phyloP scores from a whole-genome alignment of 2,113 vertebrate species.

The Pedionomus torquatus region DNA sequence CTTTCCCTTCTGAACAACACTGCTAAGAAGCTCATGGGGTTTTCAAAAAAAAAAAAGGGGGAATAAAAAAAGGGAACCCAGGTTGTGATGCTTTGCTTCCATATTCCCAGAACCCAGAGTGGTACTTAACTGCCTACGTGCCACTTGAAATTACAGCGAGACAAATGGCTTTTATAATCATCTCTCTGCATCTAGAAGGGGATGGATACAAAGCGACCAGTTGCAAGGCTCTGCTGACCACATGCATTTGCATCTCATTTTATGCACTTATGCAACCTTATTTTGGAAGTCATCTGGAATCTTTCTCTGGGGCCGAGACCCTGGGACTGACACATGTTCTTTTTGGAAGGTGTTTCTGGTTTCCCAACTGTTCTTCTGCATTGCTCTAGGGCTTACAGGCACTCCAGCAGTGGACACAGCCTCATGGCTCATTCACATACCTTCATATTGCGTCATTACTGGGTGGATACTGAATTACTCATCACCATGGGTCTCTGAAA shows the following conservation, averaged over 20 bases:
- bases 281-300: conserved; percentile 54
- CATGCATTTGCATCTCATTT: background rate
- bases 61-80: background rate
- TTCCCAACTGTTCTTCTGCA: conserved; percentile 25
- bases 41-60: background rate
- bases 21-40: background rate
- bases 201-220: accelerated
- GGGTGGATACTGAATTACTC: conserved; percentile 57
- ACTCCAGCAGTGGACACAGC: background rate
- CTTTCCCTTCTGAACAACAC: background rate
- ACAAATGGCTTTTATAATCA: background rate
- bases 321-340: conserved; percentile 28
- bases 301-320: background rate
- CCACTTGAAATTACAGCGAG: background rate
- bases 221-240: background rate
- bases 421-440: background rate
- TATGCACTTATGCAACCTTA: conserved; percentile 3
- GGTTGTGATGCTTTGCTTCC: background rate
- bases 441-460: conserved; percentile 27
- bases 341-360: conserved; percentile 48
- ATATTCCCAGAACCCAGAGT: background rate
- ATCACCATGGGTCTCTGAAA: conserved; percentile 36
- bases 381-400: conserved; percentile 25
- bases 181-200: background rate
- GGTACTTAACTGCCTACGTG: background rate